phyloP scores from a whole-genome alignment of 2,113 vertebrate species.

The Phodopus roborovskii region DNA sequence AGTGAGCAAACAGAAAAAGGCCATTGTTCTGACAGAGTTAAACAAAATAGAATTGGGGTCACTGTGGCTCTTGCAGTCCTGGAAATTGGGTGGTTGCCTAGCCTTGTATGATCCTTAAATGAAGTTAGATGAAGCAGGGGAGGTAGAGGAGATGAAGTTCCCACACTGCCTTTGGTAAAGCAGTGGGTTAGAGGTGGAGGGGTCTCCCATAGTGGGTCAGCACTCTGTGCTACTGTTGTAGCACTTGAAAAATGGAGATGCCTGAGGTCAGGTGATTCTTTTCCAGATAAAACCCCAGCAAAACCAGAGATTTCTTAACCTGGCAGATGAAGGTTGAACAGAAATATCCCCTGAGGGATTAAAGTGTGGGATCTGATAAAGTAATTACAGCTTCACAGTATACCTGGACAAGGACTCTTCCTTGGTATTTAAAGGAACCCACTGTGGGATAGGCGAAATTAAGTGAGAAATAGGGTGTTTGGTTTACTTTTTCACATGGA shows the following conservation, averaged over 20 bases:
- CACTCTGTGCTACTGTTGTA: background rate
- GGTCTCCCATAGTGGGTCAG: background rate
- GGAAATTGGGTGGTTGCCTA: background rate
- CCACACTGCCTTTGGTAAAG: background rate
- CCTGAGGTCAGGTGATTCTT: background rate
- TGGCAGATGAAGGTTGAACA: slow-evolving; percentile 20
- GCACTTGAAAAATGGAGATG: background rate
- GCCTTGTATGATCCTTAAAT: background rate
- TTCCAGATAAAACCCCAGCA: background rate
- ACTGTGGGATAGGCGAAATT: background rate
- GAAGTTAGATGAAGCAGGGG: background rate
- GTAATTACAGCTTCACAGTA: slow-evolving; percentile 6
- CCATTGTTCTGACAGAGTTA: slow-evolving; percentile 54
- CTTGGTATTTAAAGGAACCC: background rate
- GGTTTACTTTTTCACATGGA: slow-evolving; percentile 45
- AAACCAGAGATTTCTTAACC: background rate
- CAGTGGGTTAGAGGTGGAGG: background rate
- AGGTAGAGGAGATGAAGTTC: background rate
- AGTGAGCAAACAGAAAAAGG: slow-evolving; percentile 58
- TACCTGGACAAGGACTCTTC: background rate
- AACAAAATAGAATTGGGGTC: slow-evolving; percentile 50
- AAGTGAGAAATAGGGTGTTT: slow-evolving; percentile 2
- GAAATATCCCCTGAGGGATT: background rate
- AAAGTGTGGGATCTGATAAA: slow-evolving; percentile 26
- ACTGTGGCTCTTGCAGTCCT: background rate